Evolutionary conservation across 1,140 invertebrate genomes (phyloP), one percentile per base, ranked within the genome.

Genomic region (Lepidurus packardi): DNA sequence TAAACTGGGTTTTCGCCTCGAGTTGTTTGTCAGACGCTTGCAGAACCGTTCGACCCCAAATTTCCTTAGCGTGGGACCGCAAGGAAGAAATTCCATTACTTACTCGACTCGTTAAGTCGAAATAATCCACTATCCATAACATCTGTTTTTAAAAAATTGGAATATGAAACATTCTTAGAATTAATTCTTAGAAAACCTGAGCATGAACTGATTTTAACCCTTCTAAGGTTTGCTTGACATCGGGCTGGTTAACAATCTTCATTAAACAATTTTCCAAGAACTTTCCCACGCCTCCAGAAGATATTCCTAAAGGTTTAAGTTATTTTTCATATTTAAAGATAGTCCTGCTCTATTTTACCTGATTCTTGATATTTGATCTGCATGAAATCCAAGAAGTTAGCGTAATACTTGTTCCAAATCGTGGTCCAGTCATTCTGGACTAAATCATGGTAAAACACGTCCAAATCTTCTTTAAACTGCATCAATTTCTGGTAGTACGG

Each of bases 1-100:
- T 88, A 81, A 95, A 94, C 84, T 92, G 92, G 0, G 93, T 95
- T 84, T 94, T 94, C 0, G 92, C 91, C 81, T 90, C 89, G 16
- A 92, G 88, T 81, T 93, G 90, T 25, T 89, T 90, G 83, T 53
- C 24, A 9, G 76, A 47, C 0, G 80, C 81, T 65, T 81, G 73
- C 10, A 79, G 78, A 43, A 34, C 74, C 4, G 78, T 78, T 45
- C 75, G 73, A 65, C 16, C 21, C 53, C 16, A 16, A 16, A 0
- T 65, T 65, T 65, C 53, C 21, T 65, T 9, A 16, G 53, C 8
- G 21, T 65, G 53, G 2, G 16, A 16, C 53, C 53, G 21, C 13
- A 65, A 16, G 21, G 16, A 65, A 65, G 16, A n/a, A 21, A 65
- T 7, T 65, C 53, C 53, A 16, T 13, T 6, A 65, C 53, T 65